These are phyloP conservation scores for Belonocnema kinseyi DNA, from an alignment of 1,140 invertebrate species.

Conservation along the genomic window DNA sequence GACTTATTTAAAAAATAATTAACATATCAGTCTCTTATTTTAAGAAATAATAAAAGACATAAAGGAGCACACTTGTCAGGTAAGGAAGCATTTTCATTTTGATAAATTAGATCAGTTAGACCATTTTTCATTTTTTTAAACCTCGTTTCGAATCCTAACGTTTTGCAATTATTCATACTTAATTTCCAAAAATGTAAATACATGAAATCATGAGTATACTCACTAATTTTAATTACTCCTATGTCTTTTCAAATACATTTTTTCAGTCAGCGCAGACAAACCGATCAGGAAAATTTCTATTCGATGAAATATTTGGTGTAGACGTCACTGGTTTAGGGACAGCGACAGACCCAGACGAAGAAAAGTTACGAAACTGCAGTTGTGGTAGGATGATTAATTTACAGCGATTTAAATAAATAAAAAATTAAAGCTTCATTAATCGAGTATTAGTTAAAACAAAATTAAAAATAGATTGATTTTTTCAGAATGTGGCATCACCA, in stretches of 20 bases:
- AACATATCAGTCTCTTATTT: too few relatives aligned
- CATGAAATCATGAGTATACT: constrained; percentile 37
- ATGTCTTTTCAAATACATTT: constrained; percentile 25
- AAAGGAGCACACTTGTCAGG: too few relatives aligned
- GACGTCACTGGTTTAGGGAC: constrained; percentile 60
- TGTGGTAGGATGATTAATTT: constrained; percentile 76
- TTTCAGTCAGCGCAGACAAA: constrained; percentile 63
- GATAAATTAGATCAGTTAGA: too few relatives aligned
- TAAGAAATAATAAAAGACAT: too few relatives aligned
- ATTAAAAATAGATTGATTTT: constrained; percentile 42
- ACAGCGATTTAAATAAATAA: constrained; percentile 31
- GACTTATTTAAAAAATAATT: too few relatives aligned
- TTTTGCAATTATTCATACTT: too few relatives aligned
- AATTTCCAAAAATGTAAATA: constrained; percentile 17
- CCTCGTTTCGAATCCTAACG: too few relatives aligned
- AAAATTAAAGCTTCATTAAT: constrained; percentile 24
- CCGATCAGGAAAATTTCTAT: constrained; percentile 78
- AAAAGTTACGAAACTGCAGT: constrained; percentile 77
- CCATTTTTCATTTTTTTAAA: too few relatives aligned
- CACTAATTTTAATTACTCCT: neutral
- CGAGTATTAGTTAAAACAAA: constrained; percentile 16
- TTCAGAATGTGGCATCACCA: constrained; percentile 83
- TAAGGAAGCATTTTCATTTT: too few relatives aligned
- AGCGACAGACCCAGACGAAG: constrained; percentile 71
- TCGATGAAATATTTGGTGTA: constrained; percentile 80